These are phyloP conservation scores for Diachasma alloeum DNA, from an alignment of 1,140 invertebrate species.

Conservation along the genomic window DNA sequence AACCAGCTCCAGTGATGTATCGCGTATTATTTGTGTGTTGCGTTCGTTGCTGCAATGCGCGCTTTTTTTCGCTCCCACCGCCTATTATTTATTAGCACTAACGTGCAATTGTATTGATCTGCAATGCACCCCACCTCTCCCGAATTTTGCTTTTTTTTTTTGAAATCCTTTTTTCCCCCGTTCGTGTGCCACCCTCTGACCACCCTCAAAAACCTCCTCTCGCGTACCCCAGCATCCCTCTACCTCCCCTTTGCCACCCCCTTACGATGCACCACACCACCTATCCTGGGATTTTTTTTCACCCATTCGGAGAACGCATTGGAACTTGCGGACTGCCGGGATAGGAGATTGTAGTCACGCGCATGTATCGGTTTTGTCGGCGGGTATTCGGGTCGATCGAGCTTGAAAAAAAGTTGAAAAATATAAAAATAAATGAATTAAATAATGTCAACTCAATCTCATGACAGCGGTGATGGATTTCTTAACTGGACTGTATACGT, in stretches of 20 bases:
- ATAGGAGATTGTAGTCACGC: slow-evolving; percentile 39
- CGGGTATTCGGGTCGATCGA: slow-evolving; percentile 37
- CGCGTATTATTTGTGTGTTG: slow-evolving; percentile 66
- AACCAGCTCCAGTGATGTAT: slow-evolving; percentile 61
- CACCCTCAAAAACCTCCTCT: slow-evolving; percentile 13
- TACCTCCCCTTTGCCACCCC: slow-evolving; percentile 10
- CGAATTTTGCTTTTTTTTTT: neutral
- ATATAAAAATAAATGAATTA: neutral
- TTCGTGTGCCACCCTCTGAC: neutral
- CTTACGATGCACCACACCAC: slow-evolving; percentile 42
- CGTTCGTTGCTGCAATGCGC: slow-evolving; percentile 65
- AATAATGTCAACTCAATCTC: slow-evolving; percentile 29
- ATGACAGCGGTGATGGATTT: slow-evolving; percentile 19
- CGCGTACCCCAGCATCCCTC: slow-evolving; percentile 21
- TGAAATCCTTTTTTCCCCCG: slow-evolving; percentile 30
- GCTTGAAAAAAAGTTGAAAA: slow-evolving; percentile 28
- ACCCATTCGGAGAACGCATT: slow-evolving; percentile 63
- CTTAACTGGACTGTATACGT: slow-evolving; percentile 7
- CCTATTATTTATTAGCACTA: slow-evolving; percentile 68
- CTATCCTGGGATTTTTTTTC: slow-evolving; percentile 60
- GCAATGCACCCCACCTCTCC: slow-evolving; percentile 62
- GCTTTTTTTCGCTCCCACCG: slow-evolving; percentile 65
- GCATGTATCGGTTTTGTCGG: slow-evolving; percentile 38
- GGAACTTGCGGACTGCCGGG: slow-evolving; percentile 52
- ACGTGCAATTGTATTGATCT: slow-evolving; percentile 68